Evolutionary conservation across 2,113 vertebrate genomes (phyloP), one percentile per base, ranked within the genome.

Genomic region (Mionectes macconnelli): DNA sequence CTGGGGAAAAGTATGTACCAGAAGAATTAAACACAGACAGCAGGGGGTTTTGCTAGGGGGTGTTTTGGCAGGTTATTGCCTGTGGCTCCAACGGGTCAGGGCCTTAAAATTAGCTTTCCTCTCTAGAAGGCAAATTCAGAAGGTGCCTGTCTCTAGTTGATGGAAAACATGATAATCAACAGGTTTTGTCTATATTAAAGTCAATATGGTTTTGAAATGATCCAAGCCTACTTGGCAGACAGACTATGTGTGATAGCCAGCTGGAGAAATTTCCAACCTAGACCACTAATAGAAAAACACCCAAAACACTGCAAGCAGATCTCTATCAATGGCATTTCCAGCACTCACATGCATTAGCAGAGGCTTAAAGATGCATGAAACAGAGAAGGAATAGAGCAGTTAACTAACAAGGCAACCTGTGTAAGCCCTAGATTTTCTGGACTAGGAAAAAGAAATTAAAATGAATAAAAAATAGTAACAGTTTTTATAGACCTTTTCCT

Each of bases 121-220:
- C 9, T 76, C 47, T 64, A 30, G n/a, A 6, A 95, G 24, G 39
- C 10, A 73, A 57, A 79, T 80, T 83, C 72, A 86, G 75, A 94
- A 85, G 39, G 6, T 78, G 45, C 12, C 42, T 94, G 66, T 68
- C 52, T 82, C 33, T 74, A 66, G 39, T 31, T 57, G 56, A 81
- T 72, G 52, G 64, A 69, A 97, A 68, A 40, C 57, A 77, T 52
- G 49, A 74, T 59, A 87, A 92, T 88, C 90, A 94, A 73, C 74
- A 91, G 47, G 14, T 87, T 90, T 96, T 96, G 85, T 80, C 79
- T 95, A 40, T 9, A 35, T 93, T 91, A 83, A 76, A 91, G 52
- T 85, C 91, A 96, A 72, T 88, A 93, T 69, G 81, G 91, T 49
- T 97, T 97, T 94, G 90, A 94, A 94, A 68, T 14, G 39, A 77